These are phyloP conservation scores for Falcaria lacertinaria DNA, from an alignment of 2,888 invertebrate genomes.

Conservation along the genomic window DNA sequence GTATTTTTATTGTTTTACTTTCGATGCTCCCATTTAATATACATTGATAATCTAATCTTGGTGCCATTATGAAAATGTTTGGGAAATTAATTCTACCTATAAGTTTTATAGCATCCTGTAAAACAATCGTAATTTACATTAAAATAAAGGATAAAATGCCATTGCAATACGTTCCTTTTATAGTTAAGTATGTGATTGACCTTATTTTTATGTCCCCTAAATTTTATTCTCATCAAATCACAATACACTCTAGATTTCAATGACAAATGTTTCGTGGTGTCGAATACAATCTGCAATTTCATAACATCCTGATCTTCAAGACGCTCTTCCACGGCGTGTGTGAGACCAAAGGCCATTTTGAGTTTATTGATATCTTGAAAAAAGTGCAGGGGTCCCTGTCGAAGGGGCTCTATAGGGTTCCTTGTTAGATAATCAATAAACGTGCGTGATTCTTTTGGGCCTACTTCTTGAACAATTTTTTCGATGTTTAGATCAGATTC, in stretches of 20 bases:
- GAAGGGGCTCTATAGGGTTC: constrained; percentile 51
- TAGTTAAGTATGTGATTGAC: no score
- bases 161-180: not conserved
- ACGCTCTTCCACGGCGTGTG: constrained; percentile 52
- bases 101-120: constrained; percentile 82
- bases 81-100: constrained; percentile 84
- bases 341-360: constrained; percentile 61
- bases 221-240: constrained; percentile 61
- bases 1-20: constrained; percentile 62
- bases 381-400: constrained; percentile 50
- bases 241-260: constrained; percentile 60
- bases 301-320: constrained; percentile 66
- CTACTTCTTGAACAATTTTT: constrained; percentile 43
- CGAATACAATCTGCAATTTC: constrained; percentile 67
- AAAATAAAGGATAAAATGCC: no score
- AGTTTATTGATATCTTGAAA: constrained; percentile 69
- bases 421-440: constrained; percentile 61
- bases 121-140: constrained; percentile 9
- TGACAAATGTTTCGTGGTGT: constrained; percentile 60
- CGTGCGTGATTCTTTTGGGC: constrained; percentile 37
- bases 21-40: constrained; percentile 62
- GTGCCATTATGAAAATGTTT: constrained; percentile 79
- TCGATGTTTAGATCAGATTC: constrained; percentile 53
- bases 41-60: constrained; percentile 81
- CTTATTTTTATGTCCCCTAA: constrained; percentile 69